phyloP scores from a whole-genome alignment of 2,113 vertebrate species.

The zebrafish (Danio rerio) region DNA sequence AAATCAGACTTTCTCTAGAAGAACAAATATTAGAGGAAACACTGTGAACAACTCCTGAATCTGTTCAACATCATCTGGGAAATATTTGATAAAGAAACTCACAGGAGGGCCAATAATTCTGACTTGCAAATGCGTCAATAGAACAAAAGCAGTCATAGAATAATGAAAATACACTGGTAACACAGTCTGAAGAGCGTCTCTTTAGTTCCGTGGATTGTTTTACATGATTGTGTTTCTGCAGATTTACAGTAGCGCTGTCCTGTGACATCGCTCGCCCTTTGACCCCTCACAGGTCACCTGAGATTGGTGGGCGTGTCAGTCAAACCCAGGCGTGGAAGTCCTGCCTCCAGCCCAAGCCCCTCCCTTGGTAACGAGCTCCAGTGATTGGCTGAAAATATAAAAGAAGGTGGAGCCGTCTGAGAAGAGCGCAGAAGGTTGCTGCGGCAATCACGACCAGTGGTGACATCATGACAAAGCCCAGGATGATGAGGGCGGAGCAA shows the following conservation, averaged over 20 bases:
- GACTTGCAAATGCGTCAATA: not conserved
- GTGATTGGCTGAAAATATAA: conserved; percentile 78
- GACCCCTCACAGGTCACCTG: not conserved
- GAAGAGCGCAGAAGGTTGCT: conserved; percentile 84
- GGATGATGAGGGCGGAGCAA: conserved; percentile 91
- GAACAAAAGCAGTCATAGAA: not conserved
- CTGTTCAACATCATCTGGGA: too few relatives aligned
- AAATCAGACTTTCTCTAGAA: too few relatives aligned
- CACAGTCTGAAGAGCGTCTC: too few relatives aligned
- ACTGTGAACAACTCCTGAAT: too few relatives aligned
- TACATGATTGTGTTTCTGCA: too few relatives aligned
- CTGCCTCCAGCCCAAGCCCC: conserved; percentile 71
- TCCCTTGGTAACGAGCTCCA: conserved; percentile 77
- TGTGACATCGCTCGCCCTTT: not conserved
- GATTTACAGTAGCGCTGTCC: not conserved
- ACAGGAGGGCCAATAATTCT: too few relatives aligned
- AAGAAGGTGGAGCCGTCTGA: conserved; percentile 80
- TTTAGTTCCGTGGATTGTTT: not conserved
- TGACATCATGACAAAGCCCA: conserved; percentile 94
- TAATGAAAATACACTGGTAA: too few relatives aligned
- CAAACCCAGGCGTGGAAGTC: conserved; percentile 85
- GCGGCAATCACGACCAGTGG: conserved; percentile 90
- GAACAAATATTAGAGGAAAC: too few relatives aligned
- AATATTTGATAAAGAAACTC: too few relatives aligned
- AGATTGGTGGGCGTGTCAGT: conserved; percentile 42